Percentiles rank a stretch among this genome's conserved stretches.
Evolutionary conservation across 1,140 invertebrate genomes (phyloP).

Genomic region (Protaetia brevitarsis): DNA sequence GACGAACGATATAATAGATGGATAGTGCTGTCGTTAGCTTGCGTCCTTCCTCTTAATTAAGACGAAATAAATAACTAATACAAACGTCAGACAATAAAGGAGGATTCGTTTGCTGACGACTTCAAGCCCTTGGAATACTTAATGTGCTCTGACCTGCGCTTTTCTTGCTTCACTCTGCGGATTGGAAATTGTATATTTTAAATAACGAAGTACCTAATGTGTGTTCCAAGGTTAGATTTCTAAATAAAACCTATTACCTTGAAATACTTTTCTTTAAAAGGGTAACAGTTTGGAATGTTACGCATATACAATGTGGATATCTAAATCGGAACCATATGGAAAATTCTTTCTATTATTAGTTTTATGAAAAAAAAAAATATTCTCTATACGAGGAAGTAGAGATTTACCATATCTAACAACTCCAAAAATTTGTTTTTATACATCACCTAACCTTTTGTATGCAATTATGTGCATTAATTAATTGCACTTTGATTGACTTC

Average conservation of each 20-base stretch:
- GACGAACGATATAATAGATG: not conserved
- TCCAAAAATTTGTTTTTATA: no score
- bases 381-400: no score
- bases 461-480: no score
- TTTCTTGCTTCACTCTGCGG: conserved; percentile 21
- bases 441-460: no score
- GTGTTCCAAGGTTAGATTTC: not conserved
- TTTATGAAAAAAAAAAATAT: no score
- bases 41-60: not conserved
- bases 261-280: not conserved
- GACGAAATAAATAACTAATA: not conserved
- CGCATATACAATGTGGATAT: no score
- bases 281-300: not conserved
- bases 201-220: not conserved
- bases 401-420: no score
- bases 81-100: not conserved
- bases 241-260: not conserved
- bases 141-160: conserved; percentile 23
- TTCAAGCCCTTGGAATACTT: not conserved
- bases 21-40: not conserved
- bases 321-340: no score
- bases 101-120: not conserved
- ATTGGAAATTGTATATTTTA: not conserved
- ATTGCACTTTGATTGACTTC: no score
- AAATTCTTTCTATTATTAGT: no score